These are phyloP conservation scores for Napeogenes sylphis DNA, from an alignment of 2,888 invertebrate genomes.

Conservation along the genomic window DNA sequence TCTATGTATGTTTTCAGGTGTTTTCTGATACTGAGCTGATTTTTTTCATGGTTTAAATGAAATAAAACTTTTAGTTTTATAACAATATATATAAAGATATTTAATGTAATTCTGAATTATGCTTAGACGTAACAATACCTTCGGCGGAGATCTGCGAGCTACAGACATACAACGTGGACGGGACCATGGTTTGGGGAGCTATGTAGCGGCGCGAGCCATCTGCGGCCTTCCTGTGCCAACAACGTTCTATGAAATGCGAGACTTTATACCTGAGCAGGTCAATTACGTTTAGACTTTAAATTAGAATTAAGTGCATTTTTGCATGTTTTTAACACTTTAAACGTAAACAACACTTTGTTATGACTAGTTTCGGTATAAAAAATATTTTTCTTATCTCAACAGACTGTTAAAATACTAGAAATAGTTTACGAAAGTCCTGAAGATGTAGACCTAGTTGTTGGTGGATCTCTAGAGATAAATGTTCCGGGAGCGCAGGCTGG, in stretches of 20 bases:
- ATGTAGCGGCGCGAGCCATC: constrained; percentile 85
- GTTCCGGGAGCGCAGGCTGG: constrained; percentile 88
- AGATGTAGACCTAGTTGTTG: constrained; percentile 92
- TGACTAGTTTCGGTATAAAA: no score
- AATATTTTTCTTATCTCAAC: constrained; percentile 18
- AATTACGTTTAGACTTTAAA: constrained; percentile 10
- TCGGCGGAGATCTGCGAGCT: constrained; percentile 89
- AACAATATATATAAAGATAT: neutral
- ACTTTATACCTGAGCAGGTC: constrained; percentile 81
- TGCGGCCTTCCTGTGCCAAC: constrained; percentile 84
- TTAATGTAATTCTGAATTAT: neutral
- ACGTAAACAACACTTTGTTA: no score
- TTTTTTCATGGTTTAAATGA: no score
- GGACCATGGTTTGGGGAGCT: constrained; percentile 90
- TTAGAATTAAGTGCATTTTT: no score
- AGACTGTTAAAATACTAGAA: constrained; percentile 82
- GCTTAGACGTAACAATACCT: constrained; percentile 80
- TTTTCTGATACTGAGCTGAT: no score
- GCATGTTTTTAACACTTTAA: no score
- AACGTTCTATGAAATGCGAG: constrained; percentile 83
- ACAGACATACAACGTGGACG: constrained; percentile 91
- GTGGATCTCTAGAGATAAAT: constrained; percentile 86
- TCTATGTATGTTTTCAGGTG: no score
- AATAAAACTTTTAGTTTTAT: no score
- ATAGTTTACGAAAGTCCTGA: constrained; percentile 83